Evolutionary conservation across 2,797 vertebrate genomes (phyloP), one percentile per base, ranked within the genome.

Genomic region (Peromyscus aztecus): DNA sequence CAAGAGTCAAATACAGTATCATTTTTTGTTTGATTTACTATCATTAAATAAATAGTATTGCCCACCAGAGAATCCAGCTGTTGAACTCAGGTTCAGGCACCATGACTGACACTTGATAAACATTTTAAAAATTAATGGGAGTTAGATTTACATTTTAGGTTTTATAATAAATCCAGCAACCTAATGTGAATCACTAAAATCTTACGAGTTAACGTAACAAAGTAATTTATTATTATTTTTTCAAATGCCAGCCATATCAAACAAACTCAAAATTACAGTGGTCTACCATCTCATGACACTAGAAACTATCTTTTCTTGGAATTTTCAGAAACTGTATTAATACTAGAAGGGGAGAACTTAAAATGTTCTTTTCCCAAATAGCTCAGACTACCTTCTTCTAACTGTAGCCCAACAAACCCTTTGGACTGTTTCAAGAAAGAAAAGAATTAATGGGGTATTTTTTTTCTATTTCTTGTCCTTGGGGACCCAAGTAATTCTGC

Each of bases 41-140:
- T 23, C 24, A 75, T 55, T 92, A 67, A 97, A 61, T 86, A 94
- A 92, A 95, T 61, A 89, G 61, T 63, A 69, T 57, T 84, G 73
- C n/a, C 94, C 57, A 76, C 90, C 86, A 96, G 67, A 96, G 57
- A 93, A 92, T 90, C 40, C 7, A 43, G 40, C 21, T 27, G 52
- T 87, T 92, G 94, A 96, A 90, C 91, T 67, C 29, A 87, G 80
- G 73, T 85, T 95, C 29, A 85, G 91, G 65, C 65, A 91, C 6
- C 4, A 57, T 88, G 80, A 92, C 73, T 73, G 52, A 61, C 91
- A 67, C 37, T 89, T 92, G 88, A 87, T 61, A 87, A 95, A 91
- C 65, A 34, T 52, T 95, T 95, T 94, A 87, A 85, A 43, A 96
- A 95, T 94, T 91, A 96, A 95, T 91, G 55, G 73, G 95, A 90